Percentiles rank a stretch among this genome's conserved stretches.
These are phyloP conservation scores for Buphagus erythrorhynchus DNA, from an alignment of 2,797 vertebrate species.

Conservation along the genomic window DNA sequence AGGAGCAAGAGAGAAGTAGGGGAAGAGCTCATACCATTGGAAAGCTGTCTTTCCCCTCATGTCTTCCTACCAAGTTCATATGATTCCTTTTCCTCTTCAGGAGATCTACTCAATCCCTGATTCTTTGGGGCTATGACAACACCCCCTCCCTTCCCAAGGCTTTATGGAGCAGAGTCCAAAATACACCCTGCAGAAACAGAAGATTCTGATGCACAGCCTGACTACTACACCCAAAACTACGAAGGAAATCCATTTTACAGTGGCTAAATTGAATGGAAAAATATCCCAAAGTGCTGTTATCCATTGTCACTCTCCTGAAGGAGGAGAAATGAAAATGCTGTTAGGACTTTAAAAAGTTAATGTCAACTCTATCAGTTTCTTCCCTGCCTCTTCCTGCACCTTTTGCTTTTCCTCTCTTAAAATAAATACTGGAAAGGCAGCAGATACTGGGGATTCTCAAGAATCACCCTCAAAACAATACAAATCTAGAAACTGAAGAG, in stretches of 20 bases:
- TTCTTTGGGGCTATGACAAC: not conserved
- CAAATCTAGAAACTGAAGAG: not conserved
- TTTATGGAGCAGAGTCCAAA: not conserved
- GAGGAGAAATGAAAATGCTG: not conserved
- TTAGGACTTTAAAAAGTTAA: not conserved
- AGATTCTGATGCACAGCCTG: not conserved
- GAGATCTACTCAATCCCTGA: not conserved
- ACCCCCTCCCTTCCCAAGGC: not conserved
- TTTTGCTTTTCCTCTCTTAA: not conserved
- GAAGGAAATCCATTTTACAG: not conserved
- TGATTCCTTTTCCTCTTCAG: not conserved
- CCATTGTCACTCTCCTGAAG: not conserved
- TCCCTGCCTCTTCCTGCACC: not conserved
- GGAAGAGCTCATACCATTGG: not conserved
- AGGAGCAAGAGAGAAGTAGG: not conserved
- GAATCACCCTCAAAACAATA: not conserved
- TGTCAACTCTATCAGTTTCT: not conserved
- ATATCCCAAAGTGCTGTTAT: not conserved
- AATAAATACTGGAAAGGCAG: not conserved
- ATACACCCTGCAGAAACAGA: not conserved
- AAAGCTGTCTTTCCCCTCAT: not conserved
- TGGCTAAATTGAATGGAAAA: not conserved
- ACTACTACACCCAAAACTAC: not conserved
- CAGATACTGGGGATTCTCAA: not conserved
- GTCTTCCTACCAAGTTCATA: not conserved